Evolutionary conservation across 2,797 vertebrate genomes (phyloP).

Genomic region (Tympanoctomys barrerae): DNA sequence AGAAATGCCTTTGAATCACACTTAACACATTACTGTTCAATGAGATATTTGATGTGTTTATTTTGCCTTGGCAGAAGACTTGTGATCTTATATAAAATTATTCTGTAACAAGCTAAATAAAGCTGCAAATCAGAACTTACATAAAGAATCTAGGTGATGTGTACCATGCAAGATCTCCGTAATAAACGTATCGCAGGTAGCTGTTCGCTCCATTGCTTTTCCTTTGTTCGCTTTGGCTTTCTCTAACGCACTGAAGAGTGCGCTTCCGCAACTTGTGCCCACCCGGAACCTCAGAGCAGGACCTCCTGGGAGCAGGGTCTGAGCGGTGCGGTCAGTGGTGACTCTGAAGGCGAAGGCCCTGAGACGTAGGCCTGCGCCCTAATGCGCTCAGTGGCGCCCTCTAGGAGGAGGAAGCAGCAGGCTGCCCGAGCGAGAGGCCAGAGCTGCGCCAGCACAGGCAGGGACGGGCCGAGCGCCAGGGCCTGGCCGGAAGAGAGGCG

Average conservation of each 20-base stretch:
- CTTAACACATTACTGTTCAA: background rate
- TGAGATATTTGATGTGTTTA: background rate
- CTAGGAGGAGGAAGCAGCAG: background rate
- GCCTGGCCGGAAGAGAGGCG: rapidly evolving
- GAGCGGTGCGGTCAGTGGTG: background rate
- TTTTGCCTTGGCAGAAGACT: background rate
- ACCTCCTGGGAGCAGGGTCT: background rate
- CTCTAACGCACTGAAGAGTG: background rate
- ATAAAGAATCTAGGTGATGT: background rate
- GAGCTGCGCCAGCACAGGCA: rapidly evolving
- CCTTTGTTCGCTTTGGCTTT: background rate
- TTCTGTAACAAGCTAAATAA: background rate
- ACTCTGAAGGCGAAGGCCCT: background rate
- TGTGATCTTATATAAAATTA: background rate
- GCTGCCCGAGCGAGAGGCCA: background rate
- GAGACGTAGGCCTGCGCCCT: background rate
- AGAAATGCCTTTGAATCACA: slow-evolving; percentile 88
- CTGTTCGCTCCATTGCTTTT: background rate
- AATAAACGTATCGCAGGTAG: background rate
- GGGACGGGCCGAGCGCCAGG: background rate
- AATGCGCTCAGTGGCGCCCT: background rate
- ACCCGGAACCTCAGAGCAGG: background rate
- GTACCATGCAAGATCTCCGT: background rate
- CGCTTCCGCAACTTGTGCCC: background rate
- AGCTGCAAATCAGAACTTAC: background rate